Conservation (phyloP, 2,888 invertebrate species). For the Macropis europaea region DNA sequence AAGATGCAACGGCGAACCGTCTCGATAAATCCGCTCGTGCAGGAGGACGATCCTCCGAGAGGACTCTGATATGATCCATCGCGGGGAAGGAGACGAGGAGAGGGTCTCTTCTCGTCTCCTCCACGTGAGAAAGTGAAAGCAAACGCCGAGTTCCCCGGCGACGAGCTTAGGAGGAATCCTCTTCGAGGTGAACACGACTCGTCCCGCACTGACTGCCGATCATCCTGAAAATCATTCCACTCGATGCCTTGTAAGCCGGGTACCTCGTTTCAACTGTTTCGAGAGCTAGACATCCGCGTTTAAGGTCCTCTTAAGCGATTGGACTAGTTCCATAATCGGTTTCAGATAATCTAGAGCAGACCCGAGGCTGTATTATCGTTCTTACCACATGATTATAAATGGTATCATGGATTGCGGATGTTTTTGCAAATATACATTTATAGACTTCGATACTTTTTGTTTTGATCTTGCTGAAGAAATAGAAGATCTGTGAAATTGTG, state of each 20-base stretch:
- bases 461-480: too few species aligned
- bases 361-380: too few species aligned
- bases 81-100: background rate
- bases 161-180: slow-evolving; percentile 43
- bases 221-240: slow-evolving; percentile 48
- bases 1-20: slow-evolving; percentile 15
- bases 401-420: too few species aligned
- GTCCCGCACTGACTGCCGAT: slow-evolving; percentile 44
- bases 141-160: slow-evolving; percentile 53
- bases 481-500: too few species aligned
- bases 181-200: slow-evolving; percentile 41
- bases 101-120: slow-evolving; percentile 58
- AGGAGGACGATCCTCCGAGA: slow-evolving; percentile 33
- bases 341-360: too few species aligned
- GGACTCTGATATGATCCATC: slow-evolving; percentile 11
- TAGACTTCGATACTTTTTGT: too few species aligned
- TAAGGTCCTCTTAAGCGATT: background rate
- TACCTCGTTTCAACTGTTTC: slow-evolving; percentile 10
- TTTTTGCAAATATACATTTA: too few species aligned
- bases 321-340: too few species aligned
- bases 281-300: background rate
- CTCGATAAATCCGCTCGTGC: slow-evolving; percentile 35
- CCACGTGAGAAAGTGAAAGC: slow-evolving; percentile 76
- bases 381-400: too few species aligned
- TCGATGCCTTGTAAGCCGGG: slow-evolving; percentile 9